Evolutionary conservation across 2,888 invertebrate genomes (phyloP), one percentile per base, ranked within the genome.

Genomic region (Tenthredo amoena): DNA sequence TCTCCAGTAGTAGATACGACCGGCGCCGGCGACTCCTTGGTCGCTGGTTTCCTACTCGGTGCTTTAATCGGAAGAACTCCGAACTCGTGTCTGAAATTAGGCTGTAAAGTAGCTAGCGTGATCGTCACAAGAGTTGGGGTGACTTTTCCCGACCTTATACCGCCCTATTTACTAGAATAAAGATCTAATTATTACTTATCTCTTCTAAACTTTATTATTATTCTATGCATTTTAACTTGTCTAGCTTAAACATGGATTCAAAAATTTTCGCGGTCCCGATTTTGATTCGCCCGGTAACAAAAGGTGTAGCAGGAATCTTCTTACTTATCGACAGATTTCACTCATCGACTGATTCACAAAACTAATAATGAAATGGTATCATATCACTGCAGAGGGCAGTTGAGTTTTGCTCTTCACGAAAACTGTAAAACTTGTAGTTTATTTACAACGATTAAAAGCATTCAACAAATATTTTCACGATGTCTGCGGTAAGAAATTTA

Each of bases 11-110:
- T 89, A 47, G 94, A 94, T 87, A 94, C 94, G 18, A 93, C 93
- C 15, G 94, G 94, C 62, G 94, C 94, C 58, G 94, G 94, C 15
- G 94, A 94, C 88, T 90, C 94, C 68, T 89, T 94, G 58, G 93
- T 93, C 15, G 93, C 94, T 83, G 94, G 94, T 9, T 94, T 94
- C 86, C 85, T 94, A 71, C 92, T 93, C 18, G 93, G 93, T 31
- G 86, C 92, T 50, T 88, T 93, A 82, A 90, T 89, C 21, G 88
- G 89, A 15, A 90, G 91, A 88, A 89, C 90, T 74, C 90, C 94
- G 50, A 91, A 91, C 85, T 88, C 89, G 21, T 94, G 94, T 86
- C 88, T 93, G 26, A 89, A 92, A 84, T 92, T 89, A 85, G 93
- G 93, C 26, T 91, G 91, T 79, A 92, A 89, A 86, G 88, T 90